Evolutionary conservation across 2,113 vertebrate genomes (phyloP), one percentile per base, ranked within the genome.

Genomic region (Corythoichthys intestinalis): DNA sequence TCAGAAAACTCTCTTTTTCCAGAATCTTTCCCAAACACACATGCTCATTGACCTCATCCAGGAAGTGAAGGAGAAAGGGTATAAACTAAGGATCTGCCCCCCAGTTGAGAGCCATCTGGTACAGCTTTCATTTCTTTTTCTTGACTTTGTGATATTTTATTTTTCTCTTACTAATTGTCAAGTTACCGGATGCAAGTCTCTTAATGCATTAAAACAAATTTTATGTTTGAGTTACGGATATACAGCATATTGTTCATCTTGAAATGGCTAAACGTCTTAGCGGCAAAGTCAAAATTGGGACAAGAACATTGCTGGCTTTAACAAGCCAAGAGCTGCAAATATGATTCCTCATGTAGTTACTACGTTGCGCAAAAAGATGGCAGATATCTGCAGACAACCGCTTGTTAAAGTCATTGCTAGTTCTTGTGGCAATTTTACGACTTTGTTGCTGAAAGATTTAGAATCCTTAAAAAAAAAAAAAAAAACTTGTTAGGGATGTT

Each of bases 21-120:
- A 99, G 97, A 99, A 98, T 80, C 89, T 98, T 88, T 94, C 95
- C 76, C 96, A 99, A 86, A 97, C 96, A 52, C 94, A 98, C 8
- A 86, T 97, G 89, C 91, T 99, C 69, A 96, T 91, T 75, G 97
- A 98, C 76, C 82, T 96, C 67, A 94, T 98, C 90, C 93, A 92
- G 77, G 96, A 96, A 81, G 91, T 96, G 72, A 97, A 95, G 90
- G 96, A 98, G 82, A 97, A 95, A 78, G 94, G 94, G 15, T 93
- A 94, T 87, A 95, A 96, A 77, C 77, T 98, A 81, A 96, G 93
- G 91, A 96, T 99, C 86, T 91, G 90, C 85, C 94, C 93, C 28
- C 78, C 84, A 68, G 75, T 88, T 20, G 94, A 96, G 52, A 83
- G 91, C 44, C 93, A 93, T 13, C 67, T 97, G 94, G 96, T 98